Evolutionary conservation across 1,140 invertebrate genomes (phyloP).

Genomic region (Telenomus remus): DNA sequence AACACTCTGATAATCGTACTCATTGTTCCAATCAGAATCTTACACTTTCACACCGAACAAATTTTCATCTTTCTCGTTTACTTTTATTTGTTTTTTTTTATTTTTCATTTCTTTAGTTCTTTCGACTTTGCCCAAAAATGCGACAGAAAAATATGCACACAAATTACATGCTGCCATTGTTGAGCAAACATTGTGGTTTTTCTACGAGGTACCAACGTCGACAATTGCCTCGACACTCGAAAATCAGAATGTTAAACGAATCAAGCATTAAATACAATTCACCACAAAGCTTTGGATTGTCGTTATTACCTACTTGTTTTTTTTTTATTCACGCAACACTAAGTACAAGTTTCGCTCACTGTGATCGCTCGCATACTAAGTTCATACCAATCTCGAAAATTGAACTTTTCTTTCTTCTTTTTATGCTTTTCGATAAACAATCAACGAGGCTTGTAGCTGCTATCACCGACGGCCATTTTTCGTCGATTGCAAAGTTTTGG

Average conservation of each 20-base stretch:
- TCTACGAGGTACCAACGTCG: background rate
- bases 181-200: slow-evolving; percentile 28
- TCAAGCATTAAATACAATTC: slow-evolving; percentile 67
- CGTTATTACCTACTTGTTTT: slow-evolving; percentile 60
- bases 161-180: slow-evolving; percentile 20
- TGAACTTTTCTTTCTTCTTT: slow-evolving; percentile 12
- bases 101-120: too few relatives aligned
- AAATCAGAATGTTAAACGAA: slow-evolving; percentile 67
- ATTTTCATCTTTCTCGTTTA: background rate
- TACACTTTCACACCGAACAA: background rate
- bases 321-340: slow-evolving; percentile 36
- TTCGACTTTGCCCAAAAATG: slow-evolving; percentile 22
- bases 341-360: slow-evolving; percentile 48
- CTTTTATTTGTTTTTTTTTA: too few relatives aligned
- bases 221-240: slow-evolving; percentile 29
- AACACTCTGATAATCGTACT: slow-evolving; percentile 66
- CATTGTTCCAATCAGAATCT: slow-evolving; percentile 2
- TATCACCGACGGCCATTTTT: slow-evolving; percentile 19
- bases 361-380: slow-evolving; percentile 12
- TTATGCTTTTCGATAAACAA: slow-evolving; percentile 24
- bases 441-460: slow-evolving; percentile 31
- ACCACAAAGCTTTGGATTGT: slow-evolving; percentile 75
- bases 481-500: slow-evolving; percentile 7
- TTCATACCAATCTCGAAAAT: background rate
- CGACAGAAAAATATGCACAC: slow-evolving; percentile 8